Base-by-base conservation (phyloP, 2,888 invertebrate species). In the Carabus problematicus region DNA sequence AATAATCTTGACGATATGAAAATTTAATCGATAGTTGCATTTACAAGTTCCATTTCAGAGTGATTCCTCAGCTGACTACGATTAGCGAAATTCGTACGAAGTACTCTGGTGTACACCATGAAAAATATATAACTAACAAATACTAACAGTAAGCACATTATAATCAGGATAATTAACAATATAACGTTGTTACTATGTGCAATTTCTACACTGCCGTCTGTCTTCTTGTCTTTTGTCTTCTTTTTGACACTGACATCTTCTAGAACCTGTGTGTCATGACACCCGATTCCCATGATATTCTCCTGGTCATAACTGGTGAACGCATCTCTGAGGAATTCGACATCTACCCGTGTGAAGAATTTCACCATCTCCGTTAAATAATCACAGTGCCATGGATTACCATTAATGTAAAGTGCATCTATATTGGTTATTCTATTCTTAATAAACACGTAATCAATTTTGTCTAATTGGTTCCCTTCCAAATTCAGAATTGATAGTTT, bases 11-110 rank as follows among this genome's bases (percentile, higher is more conserved):
- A 56, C 12, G 2, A 19, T 19, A 18, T 8, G 8, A 16, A 55
- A 18, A 56, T 9, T 39, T 56, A 56, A 39, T 56, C 39, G 29
- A 56, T 11, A 8, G 14, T n/a, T 47, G 69, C 16, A 61, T 61
- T 60, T 8, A 69, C 47, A 62, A 69, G 69, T 62, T 69, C 62
- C 62, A 69, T 62, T 62, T 69, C 69, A 45, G 69, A 69, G 29
- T 61, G 42, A 39, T 43, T 40, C n/a, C 60, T 60, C 16, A 52
- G 29, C 60, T 61, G 49, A 41, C 54, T 69, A 14, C 62, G 54
- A 42, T 39, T 54, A 40, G 43, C 61, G 16, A 42, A 19, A 43
- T 41, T 41, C 19, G 42, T 8, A 62, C 47, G 16, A 45, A 40
- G 42, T 14, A 43, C 47, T 62, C 19, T 69, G 42, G 11, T 55